A percentile compares a stretch with the other conserved stretches of the same genome.
These are phyloP conservation scores for Hirtodrosophila trivittata DNA, from an alignment of 2,888 invertebrate species.

Conservation along the genomic window DNA sequence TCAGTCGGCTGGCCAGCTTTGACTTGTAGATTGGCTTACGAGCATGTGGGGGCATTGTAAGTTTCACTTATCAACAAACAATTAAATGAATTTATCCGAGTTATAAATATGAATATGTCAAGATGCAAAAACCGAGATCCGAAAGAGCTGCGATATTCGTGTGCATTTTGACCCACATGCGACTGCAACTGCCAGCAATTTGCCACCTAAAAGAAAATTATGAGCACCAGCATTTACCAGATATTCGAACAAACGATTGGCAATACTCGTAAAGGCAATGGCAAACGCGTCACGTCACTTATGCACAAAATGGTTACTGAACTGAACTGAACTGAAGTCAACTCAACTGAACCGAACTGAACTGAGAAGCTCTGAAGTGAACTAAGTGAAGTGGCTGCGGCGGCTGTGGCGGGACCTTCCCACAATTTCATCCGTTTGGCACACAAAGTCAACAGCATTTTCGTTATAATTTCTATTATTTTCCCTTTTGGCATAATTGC, in stretches of 20 bases:
- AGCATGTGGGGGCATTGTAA: constrained; percentile 35
- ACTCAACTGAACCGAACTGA: constrained; percentile 15
- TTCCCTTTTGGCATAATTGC: constrained; percentile 81
- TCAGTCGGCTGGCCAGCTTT: neutral
- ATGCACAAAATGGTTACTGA: constrained; percentile 55
- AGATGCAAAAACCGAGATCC: constrained; percentile 45
- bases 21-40: neutral
- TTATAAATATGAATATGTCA: constrained; percentile 75
- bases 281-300: constrained; percentile 47
- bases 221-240: constrained; percentile 71
- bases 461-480: constrained; percentile 81
- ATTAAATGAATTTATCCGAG: constrained; percentile 65
- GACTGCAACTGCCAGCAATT: constrained; percentile 70
- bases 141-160: constrained; percentile 43
- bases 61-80: constrained; percentile 69
- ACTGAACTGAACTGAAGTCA: constrained; percentile 16
- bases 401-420: constrained; percentile 43
- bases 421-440: constrained; percentile 56
- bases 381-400: constrained; percentile 11
- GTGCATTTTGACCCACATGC: constrained; percentile 72
- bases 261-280: constrained; percentile 50
- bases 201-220: constrained; percentile 75
- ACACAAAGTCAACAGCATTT: constrained; percentile 71
- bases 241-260: constrained; percentile 31
- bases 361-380: constrained; percentile 18